Base-by-base conservation (phyloP, 2,797 vertebrate species). In the Spheniscus humboldti region DNA sequence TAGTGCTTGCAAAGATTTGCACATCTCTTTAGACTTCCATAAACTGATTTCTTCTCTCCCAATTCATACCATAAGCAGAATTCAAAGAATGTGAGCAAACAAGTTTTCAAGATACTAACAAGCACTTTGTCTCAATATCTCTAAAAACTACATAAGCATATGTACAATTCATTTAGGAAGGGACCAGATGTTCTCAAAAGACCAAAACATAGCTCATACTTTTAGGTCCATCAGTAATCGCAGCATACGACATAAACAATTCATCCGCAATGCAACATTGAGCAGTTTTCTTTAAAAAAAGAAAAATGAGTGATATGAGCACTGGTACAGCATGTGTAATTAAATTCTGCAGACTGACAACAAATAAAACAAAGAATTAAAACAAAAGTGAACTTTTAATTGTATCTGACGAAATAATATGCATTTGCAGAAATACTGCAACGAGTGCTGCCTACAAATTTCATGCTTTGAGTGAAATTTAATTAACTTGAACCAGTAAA, bases 401-500 rank as follows among this genome's bases (percentile, higher is more conserved):
- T 91, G 19, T 48, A 57, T 79, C 53, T 89, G 43, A 85, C 92
- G 89, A 77, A 95, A 74, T 39, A 60, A 86, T 10, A 67, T 0
- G 1, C 75, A 43, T 33, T 90, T 91, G 57, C 12, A 89, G 78
- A 90, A 95, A 76, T 59, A 57, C 24, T 22, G 37, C 62, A 91
- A 60, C 1, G 7, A 91, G 35, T 0, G 2, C 22, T 68, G 72
- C 68, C 84, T 83, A 56, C 57, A 92, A 64, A 94, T 94, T 74
- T 80, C 90, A 91, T 74, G 92, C 87, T 95, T 90, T 88, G 85
- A 95, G 57, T 90, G 85, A 90, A 94, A 96, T 91, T 75, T 94
- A 95, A 94, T 97, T 96, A 96, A 95, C 87, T 81, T 52, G 73
- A 96, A 96, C 85, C 84, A 86, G 72, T 59, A 75, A 94, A 91